Base-by-base conservation (phyloP, 2,888 invertebrate genomes). In the Operophtera brumata region DNA sequence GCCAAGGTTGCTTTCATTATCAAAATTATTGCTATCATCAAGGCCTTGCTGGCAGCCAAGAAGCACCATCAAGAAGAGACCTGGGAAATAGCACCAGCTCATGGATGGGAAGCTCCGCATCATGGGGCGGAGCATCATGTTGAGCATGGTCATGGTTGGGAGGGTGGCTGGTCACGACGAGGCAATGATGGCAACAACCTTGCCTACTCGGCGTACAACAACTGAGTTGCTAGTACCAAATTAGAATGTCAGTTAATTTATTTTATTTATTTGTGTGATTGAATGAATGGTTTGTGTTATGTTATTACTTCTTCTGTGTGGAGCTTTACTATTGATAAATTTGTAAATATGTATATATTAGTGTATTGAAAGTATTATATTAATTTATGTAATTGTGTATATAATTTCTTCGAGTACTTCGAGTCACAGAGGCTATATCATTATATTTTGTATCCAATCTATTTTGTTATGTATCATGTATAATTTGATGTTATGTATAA, bases 1-100 rank as follows among this genome's bases (percentile, higher is more conserved):
- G 94, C 95, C 66, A 96, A 96, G 86, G 90, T 96, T 44, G 96
- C 96, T 0, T 92, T 96, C 62, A 77, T 90, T 36, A 80, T 84
- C 64, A 89, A 89, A 61, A 61, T 84, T 8, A 77, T 88, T 28
- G 73, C 79, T 1, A 69, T 86, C 56, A 71, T 89, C 67, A 89
- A 89, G 66, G 77, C 75, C 9, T 74, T 89, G 1, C 63, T 88
- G n/a, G 59, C 81, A n/a, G 61, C 82, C n/a, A 88, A 88, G 71
- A 88, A 89, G 59, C 73, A 83, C 37, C 43, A 66, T 0, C 77
- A 79, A 1, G 80, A 85, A 45, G 82, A 86, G 34, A 71, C 78
- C 11, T 65, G 72, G 60, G 72, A 79, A 47, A 54, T 65, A 11
- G 62, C 59, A 34, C 62, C 61, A 63, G 75, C 74, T 40, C 64